Evolutionary conservation across 2,888 invertebrate genomes (phyloP).

Genomic region (Linnaemya tessellans): DNA sequence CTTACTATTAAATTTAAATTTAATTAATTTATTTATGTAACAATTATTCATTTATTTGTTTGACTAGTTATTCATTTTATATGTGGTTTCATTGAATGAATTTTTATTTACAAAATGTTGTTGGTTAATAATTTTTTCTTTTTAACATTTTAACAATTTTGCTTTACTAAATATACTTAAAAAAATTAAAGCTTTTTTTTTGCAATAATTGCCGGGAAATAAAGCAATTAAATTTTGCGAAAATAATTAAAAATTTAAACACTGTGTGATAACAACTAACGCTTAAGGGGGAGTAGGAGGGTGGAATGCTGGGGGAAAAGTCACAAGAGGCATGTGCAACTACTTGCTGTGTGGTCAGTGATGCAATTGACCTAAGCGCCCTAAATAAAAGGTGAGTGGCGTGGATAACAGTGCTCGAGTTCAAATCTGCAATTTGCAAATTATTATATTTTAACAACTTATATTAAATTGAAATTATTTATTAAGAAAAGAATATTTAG

Average conservation of each 20-base stretch:
- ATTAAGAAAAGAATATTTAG: no score
- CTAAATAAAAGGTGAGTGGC: no score
- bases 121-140: not conserved
- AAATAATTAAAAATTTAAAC: not conserved
- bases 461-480: no score
- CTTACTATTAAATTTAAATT: slow-evolving; percentile 34
- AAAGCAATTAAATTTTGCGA: not conserved
- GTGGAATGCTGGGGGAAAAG: not conserved
- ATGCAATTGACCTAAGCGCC: no score
- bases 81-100: slow-evolving; percentile 55
- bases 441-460: no score
- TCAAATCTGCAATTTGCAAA: no score
- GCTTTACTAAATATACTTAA: not conserved
- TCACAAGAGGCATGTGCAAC: not conserved
- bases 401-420: no score
- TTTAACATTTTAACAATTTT: slow-evolving; percentile 42
- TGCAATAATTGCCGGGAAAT: not conserved
- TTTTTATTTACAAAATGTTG: slow-evolving; percentile 53
- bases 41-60: slow-evolving; percentile 50
- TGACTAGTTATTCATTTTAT: slow-evolving; percentile 31
- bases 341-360: no score
- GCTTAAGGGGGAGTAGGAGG: not conserved
- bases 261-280: not conserved
- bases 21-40: slow-evolving; percentile 62
- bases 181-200: not conserved